These are phyloP conservation scores for Erynnis tages DNA, from an alignment of 2,888 invertebrate species.

Conservation along the genomic window DNA sequence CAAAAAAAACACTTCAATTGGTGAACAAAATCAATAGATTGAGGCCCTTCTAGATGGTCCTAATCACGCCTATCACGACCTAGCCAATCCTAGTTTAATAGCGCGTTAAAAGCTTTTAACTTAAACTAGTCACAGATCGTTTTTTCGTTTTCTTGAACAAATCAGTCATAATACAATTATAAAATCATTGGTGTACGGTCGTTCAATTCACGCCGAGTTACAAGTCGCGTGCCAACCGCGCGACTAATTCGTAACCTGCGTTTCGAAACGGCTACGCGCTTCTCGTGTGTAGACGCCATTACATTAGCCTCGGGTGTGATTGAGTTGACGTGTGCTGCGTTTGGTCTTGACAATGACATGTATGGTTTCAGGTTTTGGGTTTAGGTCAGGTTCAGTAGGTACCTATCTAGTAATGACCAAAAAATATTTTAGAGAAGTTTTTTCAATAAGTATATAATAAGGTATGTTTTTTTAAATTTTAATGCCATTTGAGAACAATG, in stretches of 20 bases:
- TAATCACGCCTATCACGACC: constrained; percentile 5
- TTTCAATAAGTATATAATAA: no score
- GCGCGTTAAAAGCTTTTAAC: constrained; percentile 2
- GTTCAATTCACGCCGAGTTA: constrained; percentile 59
- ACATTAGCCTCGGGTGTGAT: constrained; percentile 45
- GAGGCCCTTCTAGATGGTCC: constrained; percentile 20
- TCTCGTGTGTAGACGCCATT: constrained; percentile 62
- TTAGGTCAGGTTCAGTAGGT: constrained; percentile 8
- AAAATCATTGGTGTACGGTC: constrained; percentile 42
- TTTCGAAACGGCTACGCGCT: constrained; percentile 53
- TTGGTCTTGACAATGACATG: constrained; percentile 33
- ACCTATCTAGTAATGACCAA: not conserved
- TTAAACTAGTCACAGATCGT: constrained; percentile 20
- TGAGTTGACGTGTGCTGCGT: constrained; percentile 38
- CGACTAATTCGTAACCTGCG: constrained; percentile 54
- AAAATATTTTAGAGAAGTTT: no score
- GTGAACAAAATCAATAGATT: no score
- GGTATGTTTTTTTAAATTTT: no score
- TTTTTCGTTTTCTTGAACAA: constrained; percentile 24
- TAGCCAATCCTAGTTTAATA: constrained; percentile 2
- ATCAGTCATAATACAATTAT: constrained; percentile 37
- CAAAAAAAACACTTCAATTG: no score
- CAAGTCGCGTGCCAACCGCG: constrained; percentile 58
- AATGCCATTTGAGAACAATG: no score
- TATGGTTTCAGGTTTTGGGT: constrained; percentile 11